Percentiles rank a stretch among this genome's conserved stretches.
Conservation (phyloP, 1,140 invertebrate genomes). For the Stenopsyche tienmushanensis region DNA sequence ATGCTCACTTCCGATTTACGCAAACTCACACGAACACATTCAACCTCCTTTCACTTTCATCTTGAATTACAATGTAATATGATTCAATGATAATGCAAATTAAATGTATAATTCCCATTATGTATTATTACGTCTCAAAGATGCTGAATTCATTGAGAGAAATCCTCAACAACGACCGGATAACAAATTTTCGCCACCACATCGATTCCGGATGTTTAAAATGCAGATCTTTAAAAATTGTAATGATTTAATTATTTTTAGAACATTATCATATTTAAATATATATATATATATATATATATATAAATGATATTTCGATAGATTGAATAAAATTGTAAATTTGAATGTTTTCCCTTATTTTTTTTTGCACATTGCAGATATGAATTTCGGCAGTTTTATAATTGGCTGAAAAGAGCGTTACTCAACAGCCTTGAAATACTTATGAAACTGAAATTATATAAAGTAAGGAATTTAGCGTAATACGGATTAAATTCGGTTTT, state of each 20-base stretch:
- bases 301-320: too few species aligned
- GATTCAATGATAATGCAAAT: conserved; percentile 29
- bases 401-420: too few species aligned
- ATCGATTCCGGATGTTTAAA: too few species aligned
- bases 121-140: conserved; percentile 7
- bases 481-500: background rate
- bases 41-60: conserved; percentile 31
- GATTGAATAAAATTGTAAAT: background rate
- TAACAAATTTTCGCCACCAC: too few species aligned
- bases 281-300: too few species aligned
- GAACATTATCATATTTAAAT: background rate
- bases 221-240: too few species aligned
- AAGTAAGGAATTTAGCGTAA: background rate
- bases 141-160: too few species aligned
- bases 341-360: too few species aligned
- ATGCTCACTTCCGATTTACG: conserved; percentile 25
- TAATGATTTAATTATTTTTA: too few species aligned
- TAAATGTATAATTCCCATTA: conserved; percentile 23
- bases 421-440: background rate
- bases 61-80: conserved; percentile 8
- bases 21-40: conserved; percentile 10
- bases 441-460: background rate
- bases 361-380: background rate
- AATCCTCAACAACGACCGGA: too few species aligned
- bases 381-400: too few species aligned